Evolutionary conservation across 2,797 vertebrate genomes (phyloP).

Genomic region (Anguilla pacifica): DNA sequence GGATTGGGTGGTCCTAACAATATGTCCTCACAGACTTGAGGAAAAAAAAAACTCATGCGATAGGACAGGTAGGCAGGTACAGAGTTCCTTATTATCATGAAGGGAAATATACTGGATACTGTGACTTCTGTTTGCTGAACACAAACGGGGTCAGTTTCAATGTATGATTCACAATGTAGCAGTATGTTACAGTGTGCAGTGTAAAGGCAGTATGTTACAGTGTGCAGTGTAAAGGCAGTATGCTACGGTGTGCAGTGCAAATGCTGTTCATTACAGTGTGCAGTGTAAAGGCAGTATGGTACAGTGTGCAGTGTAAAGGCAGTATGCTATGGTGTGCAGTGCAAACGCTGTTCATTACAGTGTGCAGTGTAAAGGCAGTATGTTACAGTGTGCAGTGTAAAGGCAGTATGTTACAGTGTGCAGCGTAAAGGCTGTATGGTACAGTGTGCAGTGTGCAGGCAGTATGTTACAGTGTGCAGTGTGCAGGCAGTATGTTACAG

Average conservation of each 20-base stretch:
- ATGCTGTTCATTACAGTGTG: background rate
- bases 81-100: background rate
- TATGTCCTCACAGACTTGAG: conserved; percentile 25
- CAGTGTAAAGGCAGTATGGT: background rate
- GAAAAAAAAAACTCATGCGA: conserved; percentile 8
- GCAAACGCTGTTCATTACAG: background rate
- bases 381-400: background rate
- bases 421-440: background rate
- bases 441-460: background rate
- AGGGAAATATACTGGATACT: background rate
- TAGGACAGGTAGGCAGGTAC: background rate
- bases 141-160: background rate
- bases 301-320: background rate
- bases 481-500: no score
- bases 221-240: background rate
- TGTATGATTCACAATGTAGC: background rate
- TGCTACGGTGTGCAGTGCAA: background rate
- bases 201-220: background rate
- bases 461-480: background rate
- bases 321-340: background rate
- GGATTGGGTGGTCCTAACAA: conserved; percentile 23
- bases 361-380: background rate
- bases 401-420: background rate
- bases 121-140: background rate
- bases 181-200: background rate